phyloP scores from a whole-genome alignment of 1,140 invertebrate genomes.

The Bombus difficillimus region DNA sequence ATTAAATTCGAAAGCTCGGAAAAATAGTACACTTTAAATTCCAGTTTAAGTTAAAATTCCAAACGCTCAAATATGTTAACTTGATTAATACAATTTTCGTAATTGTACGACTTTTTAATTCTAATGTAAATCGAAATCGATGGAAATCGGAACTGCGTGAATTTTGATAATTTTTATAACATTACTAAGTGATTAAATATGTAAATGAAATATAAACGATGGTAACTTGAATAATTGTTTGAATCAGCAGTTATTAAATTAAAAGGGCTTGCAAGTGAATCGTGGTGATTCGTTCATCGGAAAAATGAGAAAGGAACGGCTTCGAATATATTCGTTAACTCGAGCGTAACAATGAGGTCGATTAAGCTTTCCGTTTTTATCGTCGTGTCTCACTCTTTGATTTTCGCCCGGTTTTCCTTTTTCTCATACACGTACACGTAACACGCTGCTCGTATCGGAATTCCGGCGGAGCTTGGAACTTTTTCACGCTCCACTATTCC shows the following conservation, averaged over 20 bases:
- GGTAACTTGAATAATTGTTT: not conserved
- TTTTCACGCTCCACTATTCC: constrained; percentile 14
- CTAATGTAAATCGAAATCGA: not conserved
- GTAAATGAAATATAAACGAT: not conserved
- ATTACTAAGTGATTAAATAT: too few relatives aligned
- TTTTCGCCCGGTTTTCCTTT: not conserved
- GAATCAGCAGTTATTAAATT: not conserved
- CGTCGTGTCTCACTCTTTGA: not conserved
- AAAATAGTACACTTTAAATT: not conserved
- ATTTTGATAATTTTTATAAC: too few relatives aligned
- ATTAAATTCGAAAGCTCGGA: not conserved
- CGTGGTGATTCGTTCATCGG: too few relatives aligned
- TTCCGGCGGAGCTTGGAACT: not conserved
- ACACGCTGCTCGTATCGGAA: not conserved
- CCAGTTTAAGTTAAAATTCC: not conserved
- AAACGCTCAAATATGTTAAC: not conserved
- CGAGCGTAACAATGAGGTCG: constrained; percentile 62
- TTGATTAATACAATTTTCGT: not conserved
- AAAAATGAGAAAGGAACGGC: not conserved
- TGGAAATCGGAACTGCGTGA: not conserved
- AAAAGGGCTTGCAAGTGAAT: not conserved
- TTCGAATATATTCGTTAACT: constrained; percentile 64
- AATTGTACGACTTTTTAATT: not conserved
- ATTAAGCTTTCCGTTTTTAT: constrained; percentile 42
- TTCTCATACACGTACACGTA: not conserved